Conservation (phyloP, 1,140 invertebrate genomes). For the Hormaphis cornu region DNA sequence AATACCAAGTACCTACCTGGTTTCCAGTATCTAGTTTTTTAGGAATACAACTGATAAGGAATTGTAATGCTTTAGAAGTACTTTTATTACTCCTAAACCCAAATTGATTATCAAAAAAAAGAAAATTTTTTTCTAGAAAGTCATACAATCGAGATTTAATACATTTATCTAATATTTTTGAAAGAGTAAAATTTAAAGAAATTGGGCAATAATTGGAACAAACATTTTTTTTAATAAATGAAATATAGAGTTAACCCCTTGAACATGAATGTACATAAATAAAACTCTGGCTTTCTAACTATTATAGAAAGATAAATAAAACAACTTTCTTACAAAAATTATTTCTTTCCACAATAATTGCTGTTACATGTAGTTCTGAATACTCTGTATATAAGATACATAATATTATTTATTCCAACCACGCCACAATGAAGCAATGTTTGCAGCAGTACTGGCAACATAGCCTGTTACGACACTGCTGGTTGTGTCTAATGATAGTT, state of each 20-base stretch:
- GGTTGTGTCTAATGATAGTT: background rate
- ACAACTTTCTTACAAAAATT: too few relatives aligned
- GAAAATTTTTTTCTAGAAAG: background rate
- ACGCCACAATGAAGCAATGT: background rate
- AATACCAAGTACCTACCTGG: background rate
- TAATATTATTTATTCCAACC: slow-evolving; percentile 14
- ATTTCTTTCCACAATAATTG: too few relatives aligned
- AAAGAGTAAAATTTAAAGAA: background rate
- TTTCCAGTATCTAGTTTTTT: background rate
- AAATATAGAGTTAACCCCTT: too few relatives aligned
- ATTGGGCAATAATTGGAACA: background rate
- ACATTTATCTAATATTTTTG: background rate
- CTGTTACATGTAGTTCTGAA: too few relatives aligned
- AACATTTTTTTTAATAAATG: background rate
- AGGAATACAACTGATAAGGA: background rate
- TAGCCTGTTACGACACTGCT: slow-evolving; percentile 14
- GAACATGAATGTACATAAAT: too few relatives aligned
- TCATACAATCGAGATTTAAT: background rate
- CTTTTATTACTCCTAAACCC: background rate
- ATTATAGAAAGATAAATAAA: too few relatives aligned
- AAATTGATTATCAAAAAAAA: background rate
- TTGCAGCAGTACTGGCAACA: slow-evolving; percentile 11
- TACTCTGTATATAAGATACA: too few relatives aligned
- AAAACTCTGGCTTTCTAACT: too few relatives aligned
- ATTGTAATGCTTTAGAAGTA: background rate